Evolutionary conservation across 2,888 invertebrate species (phyloP).

Genomic region (Arenicola marina): DNA sequence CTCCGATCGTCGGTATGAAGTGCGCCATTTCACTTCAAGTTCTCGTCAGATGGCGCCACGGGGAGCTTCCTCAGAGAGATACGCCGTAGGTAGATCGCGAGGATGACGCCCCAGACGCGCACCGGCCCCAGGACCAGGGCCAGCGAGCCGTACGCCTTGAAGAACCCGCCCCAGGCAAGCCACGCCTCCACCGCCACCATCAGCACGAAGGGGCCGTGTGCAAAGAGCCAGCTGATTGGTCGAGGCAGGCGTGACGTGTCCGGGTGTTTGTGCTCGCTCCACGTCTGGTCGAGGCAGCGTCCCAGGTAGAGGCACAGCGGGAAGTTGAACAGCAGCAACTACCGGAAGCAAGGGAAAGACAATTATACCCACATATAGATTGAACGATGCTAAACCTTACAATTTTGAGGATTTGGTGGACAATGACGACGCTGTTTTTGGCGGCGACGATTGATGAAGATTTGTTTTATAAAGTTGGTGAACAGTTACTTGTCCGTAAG

Average conservation of each 20-base stretch:
- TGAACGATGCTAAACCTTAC: too few relatives aligned
- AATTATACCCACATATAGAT: too few relatives aligned
- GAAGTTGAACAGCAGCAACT: constrained; percentile 3
- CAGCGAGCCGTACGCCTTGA: constrained; percentile 78
- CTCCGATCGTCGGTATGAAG: too few relatives aligned
- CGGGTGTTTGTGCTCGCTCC: not conserved
- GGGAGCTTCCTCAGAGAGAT: too few relatives aligned
- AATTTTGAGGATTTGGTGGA: too few relatives aligned
- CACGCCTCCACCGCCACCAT: constrained; percentile 69
- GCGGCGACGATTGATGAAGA: not conserved
- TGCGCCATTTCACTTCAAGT: too few relatives aligned
- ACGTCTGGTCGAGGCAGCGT: constrained; percentile 19
- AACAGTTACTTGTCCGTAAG: too few relatives aligned
- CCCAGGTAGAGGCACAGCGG: not conserved
- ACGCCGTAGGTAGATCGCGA: too few relatives aligned
- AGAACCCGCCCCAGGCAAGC: constrained; percentile 68
- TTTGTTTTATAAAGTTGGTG: not conserved
- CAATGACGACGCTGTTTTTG: not conserved
- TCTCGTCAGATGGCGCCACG: too few relatives aligned
- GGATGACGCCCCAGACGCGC: constrained; percentile 77
- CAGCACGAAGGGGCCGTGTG: constrained; percentile 31
- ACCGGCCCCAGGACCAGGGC: constrained; percentile 79
- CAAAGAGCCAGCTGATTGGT: constrained; percentile 10
- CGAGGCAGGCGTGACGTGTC: not conserved
- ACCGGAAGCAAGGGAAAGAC: not conserved